Evolutionary conservation across 1,140 invertebrate genomes (phyloP).

Genomic region (Psilanteris sp.): DNA sequence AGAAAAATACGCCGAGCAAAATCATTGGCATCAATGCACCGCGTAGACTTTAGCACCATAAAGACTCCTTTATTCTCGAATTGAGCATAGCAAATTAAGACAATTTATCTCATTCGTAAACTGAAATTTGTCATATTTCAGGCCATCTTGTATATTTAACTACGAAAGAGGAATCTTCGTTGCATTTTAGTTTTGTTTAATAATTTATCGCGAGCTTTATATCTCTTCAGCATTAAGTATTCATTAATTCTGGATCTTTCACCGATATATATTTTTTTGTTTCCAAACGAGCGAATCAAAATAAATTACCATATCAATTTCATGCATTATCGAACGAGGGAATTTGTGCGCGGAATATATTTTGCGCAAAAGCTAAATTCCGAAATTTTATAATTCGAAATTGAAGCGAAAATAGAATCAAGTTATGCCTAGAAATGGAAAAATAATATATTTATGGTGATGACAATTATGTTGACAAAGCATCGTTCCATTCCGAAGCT

Average conservation of each 20-base stretch:
- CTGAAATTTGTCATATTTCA: too few species aligned
- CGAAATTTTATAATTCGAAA: constrained; percentile 27
- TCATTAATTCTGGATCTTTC: constrained; percentile 42
- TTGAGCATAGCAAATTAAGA: too few species aligned
- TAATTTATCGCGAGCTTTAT: constrained; percentile 23
- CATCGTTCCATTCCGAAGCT: too few species aligned
- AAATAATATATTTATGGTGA: constrained; percentile 1
- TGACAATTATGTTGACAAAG: too few species aligned
- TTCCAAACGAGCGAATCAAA: constrained; percentile 38
- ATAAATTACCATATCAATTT: constrained; percentile 52
- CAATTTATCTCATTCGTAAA: too few species aligned
- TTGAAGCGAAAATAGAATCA: constrained; percentile 6
- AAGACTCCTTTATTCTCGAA: too few species aligned
- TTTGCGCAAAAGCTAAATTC: constrained; percentile 2
- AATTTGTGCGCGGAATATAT: constrained; percentile 22
- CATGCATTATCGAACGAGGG: constrained; percentile 41
- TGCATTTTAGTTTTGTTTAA: constrained; percentile 5
- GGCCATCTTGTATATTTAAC: constrained; percentile 5
- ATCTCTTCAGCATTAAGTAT: constrained; percentile 18
- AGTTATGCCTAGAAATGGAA: constrained; percentile 1
- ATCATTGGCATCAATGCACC: too few species aligned
- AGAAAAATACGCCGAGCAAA: too few species aligned
- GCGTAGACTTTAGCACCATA: too few species aligned
- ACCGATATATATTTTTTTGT: constrained; percentile 28
- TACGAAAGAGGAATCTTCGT: background rate